Evolutionary conservation across 2,888 invertebrate genomes (phyloP).

Genomic region (Zygogramma bicolorata): DNA sequence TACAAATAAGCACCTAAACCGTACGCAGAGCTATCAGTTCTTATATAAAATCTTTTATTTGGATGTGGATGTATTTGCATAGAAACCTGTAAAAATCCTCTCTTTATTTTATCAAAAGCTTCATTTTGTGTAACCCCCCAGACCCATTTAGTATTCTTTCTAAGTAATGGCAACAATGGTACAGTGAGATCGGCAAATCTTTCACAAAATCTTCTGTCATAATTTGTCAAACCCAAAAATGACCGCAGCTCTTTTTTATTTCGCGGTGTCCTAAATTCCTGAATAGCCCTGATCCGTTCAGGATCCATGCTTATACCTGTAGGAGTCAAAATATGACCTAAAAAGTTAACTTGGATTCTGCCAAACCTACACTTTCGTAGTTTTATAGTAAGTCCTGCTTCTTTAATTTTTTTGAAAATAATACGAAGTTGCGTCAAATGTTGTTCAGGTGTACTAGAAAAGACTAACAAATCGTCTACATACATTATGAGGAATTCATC

Average conservation of each 20-base stretch:
- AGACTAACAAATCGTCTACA: neutral
- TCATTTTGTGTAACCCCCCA: slow-evolving; percentile 22
- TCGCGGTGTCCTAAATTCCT: neutral
- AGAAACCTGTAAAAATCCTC: neutral
- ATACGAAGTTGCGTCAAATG: neutral
- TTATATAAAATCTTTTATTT: slow-evolving; percentile 14
- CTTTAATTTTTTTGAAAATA: neutral
- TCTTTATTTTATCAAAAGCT: slow-evolving; percentile 21
- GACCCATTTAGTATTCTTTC: slow-evolving; percentile 25
- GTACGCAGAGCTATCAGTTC: slow-evolving; percentile 21
- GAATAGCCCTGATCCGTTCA: neutral
- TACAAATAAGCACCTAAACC: slow-evolving; percentile 25
- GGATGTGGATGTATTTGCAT: slow-evolving; percentile 15
- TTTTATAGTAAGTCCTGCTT: neutral
- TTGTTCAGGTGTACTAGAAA: neutral
- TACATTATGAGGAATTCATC: no score
- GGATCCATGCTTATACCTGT: neutral
- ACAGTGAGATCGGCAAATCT: slow-evolving; percentile 10
- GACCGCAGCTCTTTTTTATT: neutral
- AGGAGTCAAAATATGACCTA: slow-evolving; percentile 20
- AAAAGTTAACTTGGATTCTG: neutral
- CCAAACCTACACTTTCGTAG: slow-evolving; percentile 3
- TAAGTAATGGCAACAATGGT: slow-evolving; percentile 17
- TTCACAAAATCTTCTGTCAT: slow-evolving; percentile 1
- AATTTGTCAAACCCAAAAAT: slow-evolving; percentile 11